phyloP scores from a whole-genome alignment of 2,888 invertebrate species.

The Dasysyrphus albostriatus region DNA sequence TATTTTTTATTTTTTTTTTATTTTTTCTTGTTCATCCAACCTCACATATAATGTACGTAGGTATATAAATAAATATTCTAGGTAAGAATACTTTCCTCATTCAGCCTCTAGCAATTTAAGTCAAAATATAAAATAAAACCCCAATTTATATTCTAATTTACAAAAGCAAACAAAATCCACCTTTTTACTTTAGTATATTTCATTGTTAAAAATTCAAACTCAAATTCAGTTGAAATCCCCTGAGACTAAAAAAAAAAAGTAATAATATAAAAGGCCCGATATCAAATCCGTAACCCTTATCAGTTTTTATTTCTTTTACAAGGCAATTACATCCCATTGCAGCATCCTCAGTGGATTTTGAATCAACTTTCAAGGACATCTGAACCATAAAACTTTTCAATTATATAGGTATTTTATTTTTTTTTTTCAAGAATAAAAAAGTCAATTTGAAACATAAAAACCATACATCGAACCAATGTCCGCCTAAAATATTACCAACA shows the following conservation, averaged over 20 bases:
- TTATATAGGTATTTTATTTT: slow-evolving; percentile 13
- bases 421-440: background rate
- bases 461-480: slow-evolving; percentile 27
- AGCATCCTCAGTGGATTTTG: slow-evolving; percentile 14
- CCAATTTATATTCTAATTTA: slow-evolving; percentile 14
- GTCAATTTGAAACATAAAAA: slow-evolving; percentile 22
- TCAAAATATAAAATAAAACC: background rate
- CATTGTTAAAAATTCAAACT: slow-evolving; percentile 31
- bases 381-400: slow-evolving; percentile 67
- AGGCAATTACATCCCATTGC: slow-evolving; percentile 53
- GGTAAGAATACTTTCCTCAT: background rate
- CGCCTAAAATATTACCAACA: slow-evolving; percentile 19
- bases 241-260: background rate
- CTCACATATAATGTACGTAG: too few relatives aligned
- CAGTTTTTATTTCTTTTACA: slow-evolving; percentile 30
- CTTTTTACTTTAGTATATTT: background rate
- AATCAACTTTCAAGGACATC: slow-evolving; percentile 15
- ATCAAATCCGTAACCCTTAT: slow-evolving; percentile 47
- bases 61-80: background rate
- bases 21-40: too few relatives aligned
- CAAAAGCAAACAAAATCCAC: background rate
- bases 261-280: background rate
- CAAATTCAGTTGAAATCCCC: slow-evolving; percentile 9
- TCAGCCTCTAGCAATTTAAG: background rate
- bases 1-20: background rate